A percentile compares a stretch with the other conserved stretches of the same genome.
Evolutionary conservation across 2,797 vertebrate genomes (phyloP).

Genomic region (Bufotes viridis): DNA sequence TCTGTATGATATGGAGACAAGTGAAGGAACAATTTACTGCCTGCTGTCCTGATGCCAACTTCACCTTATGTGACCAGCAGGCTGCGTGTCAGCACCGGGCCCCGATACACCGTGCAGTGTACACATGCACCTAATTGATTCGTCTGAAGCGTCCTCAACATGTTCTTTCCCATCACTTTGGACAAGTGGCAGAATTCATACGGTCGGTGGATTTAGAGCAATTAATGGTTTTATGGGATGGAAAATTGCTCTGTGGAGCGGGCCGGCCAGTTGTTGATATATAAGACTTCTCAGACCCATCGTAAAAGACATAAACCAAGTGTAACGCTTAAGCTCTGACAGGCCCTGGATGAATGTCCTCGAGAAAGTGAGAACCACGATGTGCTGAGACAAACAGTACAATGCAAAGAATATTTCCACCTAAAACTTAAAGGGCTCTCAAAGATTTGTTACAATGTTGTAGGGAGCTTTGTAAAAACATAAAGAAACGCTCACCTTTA

Average conservation of each 20-base stretch:
- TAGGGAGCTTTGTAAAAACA: no score
- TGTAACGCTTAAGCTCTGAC: not conserved
- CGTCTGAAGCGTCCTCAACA: not conserved
- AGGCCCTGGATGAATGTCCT: not conserved
- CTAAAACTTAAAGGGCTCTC: not conserved
- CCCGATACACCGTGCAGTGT: not conserved
- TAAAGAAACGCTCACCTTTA: no score
- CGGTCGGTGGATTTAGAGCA: slow-evolving; percentile 6
- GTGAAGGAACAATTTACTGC: not conserved
- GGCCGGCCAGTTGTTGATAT: slow-evolving; percentile 8
- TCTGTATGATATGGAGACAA: slow-evolving; percentile 19
- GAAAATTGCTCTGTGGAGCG: slow-evolving; percentile 18
- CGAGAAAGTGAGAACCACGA: not conserved
- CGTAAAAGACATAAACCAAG: slow-evolving; percentile 23
- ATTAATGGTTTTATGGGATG: slow-evolving; percentile 41
- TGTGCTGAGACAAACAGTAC: not conserved
- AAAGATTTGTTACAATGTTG: not conserved
- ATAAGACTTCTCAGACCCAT: not conserved
- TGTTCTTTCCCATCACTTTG: slow-evolving; percentile 24
- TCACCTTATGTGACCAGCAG: slow-evolving; percentile 46
- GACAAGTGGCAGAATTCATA: slow-evolving; percentile 26
- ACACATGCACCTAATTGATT: slow-evolving; percentile 27
- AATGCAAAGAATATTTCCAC: not conserved
- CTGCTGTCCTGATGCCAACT: not conserved
- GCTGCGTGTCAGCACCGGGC: not conserved